Evolutionary conservation across 2,888 invertebrate genomes (phyloP), one percentile per base, ranked within the genome.

Genomic region (Dorcus hopei): DNA sequence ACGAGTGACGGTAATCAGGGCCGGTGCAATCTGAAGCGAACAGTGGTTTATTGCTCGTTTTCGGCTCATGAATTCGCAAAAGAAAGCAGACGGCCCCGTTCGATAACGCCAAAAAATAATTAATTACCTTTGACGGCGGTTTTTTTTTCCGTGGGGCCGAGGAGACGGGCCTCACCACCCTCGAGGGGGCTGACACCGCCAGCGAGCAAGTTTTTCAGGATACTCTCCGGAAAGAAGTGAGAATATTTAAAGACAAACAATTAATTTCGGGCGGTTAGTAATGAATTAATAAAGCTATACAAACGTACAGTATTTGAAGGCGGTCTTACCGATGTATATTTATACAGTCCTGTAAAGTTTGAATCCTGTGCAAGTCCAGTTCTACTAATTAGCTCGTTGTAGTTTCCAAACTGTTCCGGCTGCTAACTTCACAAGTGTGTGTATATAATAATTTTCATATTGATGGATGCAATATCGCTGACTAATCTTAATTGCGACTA

Each of bases 81-180:
- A 84, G 82, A 83, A 83, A 84, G 82, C 83, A 83, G 84, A 83
- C 74, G 74, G 74, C 67, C 61, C 81, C 80, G 82, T 79, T 83
- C 84, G 85, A 85, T 85, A 85, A 85, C 83, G 85, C 85, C 85
- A 84, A 85, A 85, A 65, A 85, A 85, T 85, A 85, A 85, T 86
- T 85, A 86, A 85, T 86, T 85, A 85, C 83, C 82, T 83, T 84
- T 83, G 84, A 84, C 84, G 26, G 7, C 79, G 76, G 82, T 81
- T 75, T 75, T 72, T 75, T 72, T 68, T 68, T 61, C 40, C 33
- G 41, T 9, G 38, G 33, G 23, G n/a, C n/a, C n/a, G n/a, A n/a
- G n/a, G n/a, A n/a, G n/a, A n/a, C n/a, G n/a, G n/a, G 16, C 6
- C 26, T 33, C 26, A 7, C 26, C 26, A 7, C 26, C 26, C 26